Percentiles rank a stretch among this genome's conserved stretches.
These are phyloP conservation scores for Dendroctonus ponderosae DNA, from an alignment of 1,140 invertebrate species.

Conservation along the genomic window DNA sequence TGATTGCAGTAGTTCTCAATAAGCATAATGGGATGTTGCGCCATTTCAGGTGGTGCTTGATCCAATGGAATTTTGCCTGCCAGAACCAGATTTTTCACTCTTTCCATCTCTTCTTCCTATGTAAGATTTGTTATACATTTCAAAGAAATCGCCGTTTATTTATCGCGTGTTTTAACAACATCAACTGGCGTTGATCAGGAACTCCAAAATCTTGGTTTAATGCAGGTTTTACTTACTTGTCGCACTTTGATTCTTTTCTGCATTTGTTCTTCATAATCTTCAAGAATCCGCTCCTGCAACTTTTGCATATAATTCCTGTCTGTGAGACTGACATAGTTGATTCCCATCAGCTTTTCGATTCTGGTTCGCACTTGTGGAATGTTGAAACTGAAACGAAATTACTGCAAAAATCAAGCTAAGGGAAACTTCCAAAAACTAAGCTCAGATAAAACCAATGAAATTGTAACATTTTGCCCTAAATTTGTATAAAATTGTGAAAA, in stretches of 20 bases:
- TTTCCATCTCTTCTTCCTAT: conserved; percentile 64
- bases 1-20: conserved; percentile 63
- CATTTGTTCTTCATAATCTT: conserved; percentile 61
- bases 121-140: neutral
- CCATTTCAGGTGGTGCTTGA: conserved; percentile 64
- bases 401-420: no score
- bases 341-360: conserved; percentile 64
- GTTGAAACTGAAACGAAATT: conserved; percentile 50
- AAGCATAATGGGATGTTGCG: conserved; percentile 64
- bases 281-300: conserved; percentile 59
- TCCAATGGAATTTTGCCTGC: conserved; percentile 61
- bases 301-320: conserved; percentile 66
- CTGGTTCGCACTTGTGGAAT: conserved; percentile 57
- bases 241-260: conserved; percentile 61
- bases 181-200: neutral
- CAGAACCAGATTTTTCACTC: conserved; percentile 65
- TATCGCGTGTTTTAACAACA: no score
- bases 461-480: neutral
- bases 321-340: conserved; percentile 62
- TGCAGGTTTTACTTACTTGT: conserved; percentile 52
- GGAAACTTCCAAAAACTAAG: neutral
- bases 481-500: neutral
- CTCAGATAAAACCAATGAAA: neutral
- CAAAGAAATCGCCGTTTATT: neutral
- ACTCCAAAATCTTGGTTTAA: neutral